Evolutionary conservation across 2,888 invertebrate species (phyloP), one percentile per base, ranked within the genome.

Genomic region (Pachliopta kotzebuea): DNA sequence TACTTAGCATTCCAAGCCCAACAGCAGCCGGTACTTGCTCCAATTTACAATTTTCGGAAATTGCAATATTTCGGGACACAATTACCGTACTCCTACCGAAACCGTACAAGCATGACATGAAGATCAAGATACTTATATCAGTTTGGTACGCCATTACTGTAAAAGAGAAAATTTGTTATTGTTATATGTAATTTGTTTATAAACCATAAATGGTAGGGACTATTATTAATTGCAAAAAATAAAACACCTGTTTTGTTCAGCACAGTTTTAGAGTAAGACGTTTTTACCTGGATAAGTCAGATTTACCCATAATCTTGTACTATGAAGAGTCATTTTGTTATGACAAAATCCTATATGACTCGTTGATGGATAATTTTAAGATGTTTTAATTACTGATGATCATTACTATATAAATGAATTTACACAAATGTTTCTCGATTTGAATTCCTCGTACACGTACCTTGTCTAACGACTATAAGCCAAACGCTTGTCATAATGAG

Each of bases 51-150:
- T 94, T 90, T 69, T 95, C 94, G 0, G 95, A 94, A 58, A 95
- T 93, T 0, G 94, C 93, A 53, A 95, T 88, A 76, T 95, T 95
- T 75, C 95, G 94, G 69, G 95, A 94, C 0, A 95, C 94, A n/a
- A 96, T 94, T 0, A 95, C 93, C 74, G 94, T 94, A 59, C 96
- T 95, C 70, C 96, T 93, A 26, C 95, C 92, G 73, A 95, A 93
- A n/a, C 96, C 96, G 72, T 93, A 94, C 0, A 95, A 78, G 14
- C 92, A 85, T 1, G 95, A 93, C 80, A 93, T 88, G 0, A 83
- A 70, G 7, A 94, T 83, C 45, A 95, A 78, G 8, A 88, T 81
- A 0, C 77, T 78, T 42, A 94, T 83, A 31, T 92, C 86, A 0
- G 91, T 90, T 73, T 94, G 94, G 71, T 93, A 92, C 0, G 94